Evolutionary conservation across 1,140 invertebrate species (phyloP).

Genomic region (Leptinotarsa lineolata): DNA sequence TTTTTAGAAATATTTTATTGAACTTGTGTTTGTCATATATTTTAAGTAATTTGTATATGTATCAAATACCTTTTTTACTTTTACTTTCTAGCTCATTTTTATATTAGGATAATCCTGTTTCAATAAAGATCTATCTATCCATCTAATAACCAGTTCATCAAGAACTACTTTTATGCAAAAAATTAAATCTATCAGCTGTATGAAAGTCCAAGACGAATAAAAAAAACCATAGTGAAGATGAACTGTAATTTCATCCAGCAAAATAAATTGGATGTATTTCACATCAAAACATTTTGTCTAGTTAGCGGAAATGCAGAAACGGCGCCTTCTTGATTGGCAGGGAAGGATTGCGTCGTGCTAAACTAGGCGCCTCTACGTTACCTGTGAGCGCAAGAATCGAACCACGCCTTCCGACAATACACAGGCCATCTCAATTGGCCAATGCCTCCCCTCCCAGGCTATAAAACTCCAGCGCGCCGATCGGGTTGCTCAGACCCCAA

Average conservation of each 20-base stretch:
- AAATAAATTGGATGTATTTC: not conserved
- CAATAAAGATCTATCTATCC: too few species aligned
- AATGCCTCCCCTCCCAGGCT: slow-evolving; percentile 30
- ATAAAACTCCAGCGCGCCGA: slow-evolving; percentile 37
- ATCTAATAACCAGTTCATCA: too few species aligned
- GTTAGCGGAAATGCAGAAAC: slow-evolving; percentile 30
- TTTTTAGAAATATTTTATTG: too few species aligned
- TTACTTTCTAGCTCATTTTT: too few species aligned
- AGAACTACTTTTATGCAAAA: too few species aligned
- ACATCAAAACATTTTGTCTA: slow-evolving; percentile 20
- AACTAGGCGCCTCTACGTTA: slow-evolving; percentile 43
- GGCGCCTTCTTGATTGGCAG: slow-evolving; percentile 29
- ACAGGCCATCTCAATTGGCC: slow-evolving; percentile 40
- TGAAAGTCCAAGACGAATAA: too few species aligned
- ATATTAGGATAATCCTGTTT: too few species aligned
- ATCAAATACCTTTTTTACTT: too few species aligned
- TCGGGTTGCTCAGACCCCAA: slow-evolving; percentile 10
- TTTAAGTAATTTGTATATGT: too few species aligned
- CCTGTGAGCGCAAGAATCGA: slow-evolving; percentile 40
- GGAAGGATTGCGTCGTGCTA: slow-evolving; percentile 16
- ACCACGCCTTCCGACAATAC: slow-evolving; percentile 29
- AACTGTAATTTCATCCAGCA: not conserved
- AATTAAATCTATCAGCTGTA: too few species aligned
- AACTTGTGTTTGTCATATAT: too few species aligned
- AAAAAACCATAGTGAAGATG: too few species aligned